phyloP scores from a whole-genome alignment of 2,888 invertebrate genomes.

The Carpatolechia fugitivella region DNA sequence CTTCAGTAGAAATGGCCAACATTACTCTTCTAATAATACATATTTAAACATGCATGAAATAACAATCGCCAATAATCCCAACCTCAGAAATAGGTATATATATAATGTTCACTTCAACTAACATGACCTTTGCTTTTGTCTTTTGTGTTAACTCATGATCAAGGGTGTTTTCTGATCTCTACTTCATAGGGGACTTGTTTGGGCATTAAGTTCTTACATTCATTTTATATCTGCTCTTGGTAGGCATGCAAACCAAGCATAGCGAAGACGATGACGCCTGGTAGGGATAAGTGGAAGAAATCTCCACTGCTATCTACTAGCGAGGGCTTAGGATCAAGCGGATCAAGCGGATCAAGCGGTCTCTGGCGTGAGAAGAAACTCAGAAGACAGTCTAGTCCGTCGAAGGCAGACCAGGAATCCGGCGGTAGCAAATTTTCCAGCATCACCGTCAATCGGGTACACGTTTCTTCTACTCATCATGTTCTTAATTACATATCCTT shows the following conservation, averaged over 20 bases:
- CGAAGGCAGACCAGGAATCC: neutral
- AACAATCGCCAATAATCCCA: no score
- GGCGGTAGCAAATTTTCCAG: neutral
- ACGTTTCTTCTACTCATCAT: neutral
- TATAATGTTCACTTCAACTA: neutral
- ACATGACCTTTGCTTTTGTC: no score
- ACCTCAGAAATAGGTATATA: no score
- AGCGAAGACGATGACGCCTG: neutral
- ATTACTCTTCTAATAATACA: no score
- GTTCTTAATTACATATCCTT: no score
- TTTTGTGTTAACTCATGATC: no score
- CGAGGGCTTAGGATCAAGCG: no score
- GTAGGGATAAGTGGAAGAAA: neutral
- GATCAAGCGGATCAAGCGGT: no score
- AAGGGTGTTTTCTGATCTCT: no score
- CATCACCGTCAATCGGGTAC: neutral
- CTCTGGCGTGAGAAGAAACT: slow-evolving; percentile 1
- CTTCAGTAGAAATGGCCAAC: no score
- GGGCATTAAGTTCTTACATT: neutral
- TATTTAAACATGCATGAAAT: no score
- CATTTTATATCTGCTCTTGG: neutral
- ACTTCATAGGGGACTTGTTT: no score
- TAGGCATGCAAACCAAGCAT: slow-evolving; percentile 9
- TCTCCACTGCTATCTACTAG: neutral
- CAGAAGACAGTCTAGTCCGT: neutral